Evolutionary conservation across 2,113 vertebrate species (phyloP).

Genomic region (Lampris megalopsis): DNA sequence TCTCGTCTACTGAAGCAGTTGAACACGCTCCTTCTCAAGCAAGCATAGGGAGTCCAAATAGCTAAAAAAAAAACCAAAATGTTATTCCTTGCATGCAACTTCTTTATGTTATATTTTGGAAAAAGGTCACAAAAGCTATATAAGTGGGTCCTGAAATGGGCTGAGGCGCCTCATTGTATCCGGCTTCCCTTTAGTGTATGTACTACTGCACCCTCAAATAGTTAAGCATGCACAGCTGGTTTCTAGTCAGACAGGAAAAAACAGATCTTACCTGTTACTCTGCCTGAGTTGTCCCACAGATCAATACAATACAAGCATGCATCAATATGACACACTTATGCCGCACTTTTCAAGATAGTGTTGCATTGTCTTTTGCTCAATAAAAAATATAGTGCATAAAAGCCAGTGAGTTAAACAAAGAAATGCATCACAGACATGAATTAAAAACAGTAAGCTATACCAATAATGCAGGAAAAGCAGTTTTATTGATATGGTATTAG

Average conservation of each 20-base stretch:
- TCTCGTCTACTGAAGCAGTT: neutral
- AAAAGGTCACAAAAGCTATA: neutral
- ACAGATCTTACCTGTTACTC: constrained; percentile 51
- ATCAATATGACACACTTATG: too few relatives aligned
- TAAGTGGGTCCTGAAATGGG: constrained; percentile 28
- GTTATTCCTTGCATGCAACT: too few relatives aligned
- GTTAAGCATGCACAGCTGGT: constrained; percentile 50
- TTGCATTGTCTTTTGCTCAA: too few relatives aligned
- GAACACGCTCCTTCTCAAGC: neutral
- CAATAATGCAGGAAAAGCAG: neutral
- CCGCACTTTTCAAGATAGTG: too few relatives aligned
- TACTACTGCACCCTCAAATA: constrained; percentile 42
- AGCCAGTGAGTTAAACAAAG: neutral
- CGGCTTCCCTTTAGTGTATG: constrained; percentile 28
- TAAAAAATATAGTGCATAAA: neutral
- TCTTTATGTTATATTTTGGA: too few relatives aligned
- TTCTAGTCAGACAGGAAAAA: constrained; percentile 69
- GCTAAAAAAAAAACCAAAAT: neutral
- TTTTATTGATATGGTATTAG: neutral
- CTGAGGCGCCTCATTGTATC: constrained; percentile 8
- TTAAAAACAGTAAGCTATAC: neutral
- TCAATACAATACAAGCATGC: neutral
- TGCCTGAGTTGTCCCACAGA: neutral
- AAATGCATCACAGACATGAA: neutral
- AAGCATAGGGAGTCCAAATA: neutral